Conservation (phyloP, 2,797 vertebrate genomes). For the Siniperca scherzeri region DNA sequence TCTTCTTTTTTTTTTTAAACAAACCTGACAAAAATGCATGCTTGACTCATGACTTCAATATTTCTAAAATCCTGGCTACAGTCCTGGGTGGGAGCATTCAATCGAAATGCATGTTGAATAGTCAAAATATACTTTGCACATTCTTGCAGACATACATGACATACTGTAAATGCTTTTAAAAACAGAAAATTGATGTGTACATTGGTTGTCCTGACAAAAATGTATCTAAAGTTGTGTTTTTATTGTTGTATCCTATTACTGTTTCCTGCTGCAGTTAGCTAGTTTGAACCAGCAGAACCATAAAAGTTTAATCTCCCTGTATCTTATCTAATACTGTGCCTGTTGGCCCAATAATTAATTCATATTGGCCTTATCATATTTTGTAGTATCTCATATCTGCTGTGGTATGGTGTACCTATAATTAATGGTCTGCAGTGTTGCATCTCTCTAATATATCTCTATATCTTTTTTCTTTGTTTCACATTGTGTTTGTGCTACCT, state of each 20-base stretch:
- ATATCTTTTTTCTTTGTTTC: background rate
- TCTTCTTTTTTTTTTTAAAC: background rate
- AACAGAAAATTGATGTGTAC: background rate
- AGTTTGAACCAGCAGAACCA: slow-evolving; percentile 30
- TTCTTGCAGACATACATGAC: background rate
- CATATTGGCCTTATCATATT: slow-evolving; percentile 21
- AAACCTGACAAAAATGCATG: background rate
- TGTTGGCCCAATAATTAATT: slow-evolving; percentile 32
- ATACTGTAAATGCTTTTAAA: background rate
- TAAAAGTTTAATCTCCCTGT: slow-evolving; percentile 33
- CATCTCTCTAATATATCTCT: background rate
- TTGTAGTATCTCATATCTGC: slow-evolving; percentile 5
- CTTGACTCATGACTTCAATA: background rate
- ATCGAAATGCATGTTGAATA: background rate
- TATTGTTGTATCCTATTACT: background rate
- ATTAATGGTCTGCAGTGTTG: slow-evolving; percentile 6
- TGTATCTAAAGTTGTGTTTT: background rate
- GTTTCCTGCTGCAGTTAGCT: slow-evolving; percentile 18
- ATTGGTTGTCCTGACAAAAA: background rate
- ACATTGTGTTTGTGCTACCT: background rate
- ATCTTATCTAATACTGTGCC: slow-evolving; percentile 14
- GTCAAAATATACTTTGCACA: background rate
- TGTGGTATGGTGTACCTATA: background rate
- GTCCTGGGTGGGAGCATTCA: background rate
- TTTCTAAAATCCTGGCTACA: background rate